Percentiles rank a stretch among this genome's conserved stretches.
Evolutionary conservation across 2,888 invertebrate species (phyloP).

Genomic region (Pimpla rufipes): DNA sequence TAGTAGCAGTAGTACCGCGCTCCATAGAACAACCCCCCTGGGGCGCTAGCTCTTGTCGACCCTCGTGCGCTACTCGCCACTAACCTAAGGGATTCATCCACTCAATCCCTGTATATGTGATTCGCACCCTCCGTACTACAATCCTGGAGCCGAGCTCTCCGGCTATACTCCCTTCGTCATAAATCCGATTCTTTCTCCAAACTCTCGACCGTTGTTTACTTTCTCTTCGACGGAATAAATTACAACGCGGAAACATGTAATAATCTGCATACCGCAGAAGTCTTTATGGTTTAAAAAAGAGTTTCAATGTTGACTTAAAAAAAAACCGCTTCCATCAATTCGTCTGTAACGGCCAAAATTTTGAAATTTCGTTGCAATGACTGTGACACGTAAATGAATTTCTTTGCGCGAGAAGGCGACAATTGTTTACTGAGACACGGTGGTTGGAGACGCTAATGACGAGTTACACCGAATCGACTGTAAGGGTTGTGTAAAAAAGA

Average conservation of each 20-base stretch:
- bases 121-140: constrained; percentile 71
- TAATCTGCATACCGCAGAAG: not conserved
- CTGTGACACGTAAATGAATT: not conserved
- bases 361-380: not conserved
- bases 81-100: constrained; percentile 81
- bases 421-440: not conserved
- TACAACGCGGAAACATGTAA: not conserved
- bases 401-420: not conserved
- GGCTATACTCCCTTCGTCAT: constrained; percentile 73
- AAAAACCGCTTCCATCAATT: too few relatives aligned
- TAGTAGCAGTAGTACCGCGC: constrained; percentile 71
- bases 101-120: constrained; percentile 72
- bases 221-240: not conserved
- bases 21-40: constrained; percentile 76
- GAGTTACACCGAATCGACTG: constrained; percentile 77
- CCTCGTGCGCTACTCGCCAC: constrained; percentile 72
- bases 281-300: too few relatives aligned
- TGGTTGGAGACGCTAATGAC: constrained; percentile 30
- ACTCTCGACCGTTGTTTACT: not conserved
- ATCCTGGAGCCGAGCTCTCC: constrained; percentile 54
- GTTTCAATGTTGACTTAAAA: too few relatives aligned
- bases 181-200: constrained; percentile 58
- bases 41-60: constrained; percentile 68
- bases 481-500: constrained; percentile 72
- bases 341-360: too few relatives aligned